These are phyloP conservation scores for Cremastobaeus sp. DNA, from an alignment of 2,888 invertebrate genomes.

Conservation along the genomic window DNA sequence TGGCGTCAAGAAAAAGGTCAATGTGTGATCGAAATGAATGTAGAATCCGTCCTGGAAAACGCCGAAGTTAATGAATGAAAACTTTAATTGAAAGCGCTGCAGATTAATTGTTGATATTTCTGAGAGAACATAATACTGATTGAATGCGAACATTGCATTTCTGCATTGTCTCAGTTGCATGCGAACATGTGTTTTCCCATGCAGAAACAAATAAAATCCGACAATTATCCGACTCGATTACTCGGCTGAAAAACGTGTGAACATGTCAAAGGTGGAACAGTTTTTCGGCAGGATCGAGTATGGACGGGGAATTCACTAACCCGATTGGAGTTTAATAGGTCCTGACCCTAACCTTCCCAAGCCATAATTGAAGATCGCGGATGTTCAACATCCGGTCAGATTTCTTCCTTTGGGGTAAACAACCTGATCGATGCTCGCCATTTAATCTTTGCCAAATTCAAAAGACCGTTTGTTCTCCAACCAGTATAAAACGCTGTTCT, in stretches of 20 bases:
- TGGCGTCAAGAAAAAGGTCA: no score
- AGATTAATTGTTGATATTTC: no score
- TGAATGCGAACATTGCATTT: no score
- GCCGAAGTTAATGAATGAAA: no score
- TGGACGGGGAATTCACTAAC: constrained; percentile 5
- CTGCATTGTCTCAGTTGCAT: no score
- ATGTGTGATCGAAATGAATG: no score
- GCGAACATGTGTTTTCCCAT: no score
- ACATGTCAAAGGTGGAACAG: constrained; percentile 6
- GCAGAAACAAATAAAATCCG: background rate
- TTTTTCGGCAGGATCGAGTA: constrained; percentile 24
- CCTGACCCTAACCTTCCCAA: constrained; percentile 51
- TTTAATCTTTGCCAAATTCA: constrained; percentile 20
- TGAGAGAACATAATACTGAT: no score
- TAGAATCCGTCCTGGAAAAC: no score
- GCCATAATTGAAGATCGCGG: constrained; percentile 50
- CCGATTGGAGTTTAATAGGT: constrained; percentile 45
- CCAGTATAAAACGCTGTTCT: no score
- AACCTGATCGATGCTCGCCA: constrained; percentile 10
- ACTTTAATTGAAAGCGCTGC: no score
- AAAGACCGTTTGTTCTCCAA: no score
- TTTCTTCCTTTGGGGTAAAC: constrained; percentile 23
- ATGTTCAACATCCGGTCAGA: constrained; percentile 48
- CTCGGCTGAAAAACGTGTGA: constrained; percentile 22
- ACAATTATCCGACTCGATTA: background rate